Evolutionary conservation across 2,888 invertebrate genomes (phyloP).

Genomic region (Temnothorax rugatulus): DNA sequence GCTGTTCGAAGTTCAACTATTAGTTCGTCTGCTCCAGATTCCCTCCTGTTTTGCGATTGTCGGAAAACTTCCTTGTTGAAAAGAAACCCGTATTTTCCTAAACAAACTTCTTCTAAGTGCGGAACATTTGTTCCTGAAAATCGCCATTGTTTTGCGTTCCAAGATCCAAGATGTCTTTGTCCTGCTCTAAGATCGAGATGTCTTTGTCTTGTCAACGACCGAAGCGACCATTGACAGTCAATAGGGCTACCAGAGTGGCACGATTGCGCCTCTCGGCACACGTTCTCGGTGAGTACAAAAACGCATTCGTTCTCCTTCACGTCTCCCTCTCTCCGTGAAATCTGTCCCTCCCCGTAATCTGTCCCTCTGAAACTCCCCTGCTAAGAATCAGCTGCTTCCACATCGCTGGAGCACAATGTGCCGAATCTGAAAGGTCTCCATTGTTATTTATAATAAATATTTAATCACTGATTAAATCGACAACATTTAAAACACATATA

Average conservation of each 20-base stretch:
- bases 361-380: slow-evolving; percentile 52
- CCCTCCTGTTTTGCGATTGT: background rate
- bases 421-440: background rate
- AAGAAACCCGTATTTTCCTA: background rate
- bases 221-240: slow-evolving; percentile 82
- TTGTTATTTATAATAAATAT: background rate
- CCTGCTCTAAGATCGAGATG: slow-evolving; percentile 48
- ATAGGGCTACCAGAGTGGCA: slow-evolving; percentile 83
- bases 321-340: slow-evolving; percentile 8
- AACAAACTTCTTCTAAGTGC: background rate
- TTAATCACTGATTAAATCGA: background rate
- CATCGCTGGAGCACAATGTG: slow-evolving; percentile 1
- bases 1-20: background rate
- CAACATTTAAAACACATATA: background rate
- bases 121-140: background rate
- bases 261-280: slow-evolving; percentile 81
- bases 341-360: background rate
- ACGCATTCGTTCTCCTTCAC: slow-evolving; percentile 37
- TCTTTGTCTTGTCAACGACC: slow-evolving; percentile 80
- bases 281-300: slow-evolving; percentile 81
- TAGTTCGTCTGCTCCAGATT: background rate
- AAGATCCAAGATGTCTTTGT: slow-evolving; percentile 72
- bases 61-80: background rate
- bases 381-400: slow-evolving; percentile 55
- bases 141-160: background rate